Conservation (phyloP, 2,888 invertebrate species). For the Proisotoma minuta region DNA sequence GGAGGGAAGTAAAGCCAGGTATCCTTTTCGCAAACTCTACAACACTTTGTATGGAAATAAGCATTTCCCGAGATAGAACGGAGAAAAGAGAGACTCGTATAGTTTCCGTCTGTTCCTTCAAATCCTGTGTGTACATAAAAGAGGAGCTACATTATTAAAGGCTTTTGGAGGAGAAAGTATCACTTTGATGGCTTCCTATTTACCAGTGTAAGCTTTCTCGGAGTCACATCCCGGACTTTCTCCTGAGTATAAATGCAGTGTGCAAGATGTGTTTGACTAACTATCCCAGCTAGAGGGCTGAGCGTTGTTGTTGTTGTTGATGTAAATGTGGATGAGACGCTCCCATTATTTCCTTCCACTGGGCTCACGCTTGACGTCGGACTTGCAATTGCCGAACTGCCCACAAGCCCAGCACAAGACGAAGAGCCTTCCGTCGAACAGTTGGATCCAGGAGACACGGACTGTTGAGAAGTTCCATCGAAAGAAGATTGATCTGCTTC, state of each 20-base stretch:
- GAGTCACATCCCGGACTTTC: slow-evolving; percentile 49
- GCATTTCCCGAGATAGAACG: slow-evolving; percentile 76
- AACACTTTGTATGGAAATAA: slow-evolving; percentile 85
- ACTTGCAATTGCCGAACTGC: slow-evolving; percentile 17
- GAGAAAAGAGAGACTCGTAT: slow-evolving; percentile 82
- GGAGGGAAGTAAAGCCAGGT: slow-evolving; percentile 81
- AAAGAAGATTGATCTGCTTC: slow-evolving; percentile 55
- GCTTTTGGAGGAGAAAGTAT: neutral
- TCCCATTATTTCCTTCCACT: neutral
- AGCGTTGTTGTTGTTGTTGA: slow-evolving; percentile 29
- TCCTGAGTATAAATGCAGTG: slow-evolving; percentile 87
- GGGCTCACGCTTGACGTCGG: neutral
- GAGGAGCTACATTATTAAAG: slow-evolving; percentile 1
- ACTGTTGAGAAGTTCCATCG: slow-evolving; percentile 47
- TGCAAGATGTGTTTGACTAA: slow-evolving; percentile 67
- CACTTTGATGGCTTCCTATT: neutral
- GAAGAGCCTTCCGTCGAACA: slow-evolving; percentile 44
- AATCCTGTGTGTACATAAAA: slow-evolving; percentile 32
- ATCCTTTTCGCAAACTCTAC: slow-evolving; percentile 95
- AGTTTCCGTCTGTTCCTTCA: slow-evolving; percentile 59
- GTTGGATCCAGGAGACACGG: slow-evolving; percentile 49
- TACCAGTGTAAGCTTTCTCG: slow-evolving; percentile 45
- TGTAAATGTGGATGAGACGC: slow-evolving; percentile 19
- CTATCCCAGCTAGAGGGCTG: slow-evolving; percentile 42
- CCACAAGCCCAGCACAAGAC: slow-evolving; percentile 47